Conservation (phyloP, 2,113 vertebrate species). For the Silurus asotus region DNA sequence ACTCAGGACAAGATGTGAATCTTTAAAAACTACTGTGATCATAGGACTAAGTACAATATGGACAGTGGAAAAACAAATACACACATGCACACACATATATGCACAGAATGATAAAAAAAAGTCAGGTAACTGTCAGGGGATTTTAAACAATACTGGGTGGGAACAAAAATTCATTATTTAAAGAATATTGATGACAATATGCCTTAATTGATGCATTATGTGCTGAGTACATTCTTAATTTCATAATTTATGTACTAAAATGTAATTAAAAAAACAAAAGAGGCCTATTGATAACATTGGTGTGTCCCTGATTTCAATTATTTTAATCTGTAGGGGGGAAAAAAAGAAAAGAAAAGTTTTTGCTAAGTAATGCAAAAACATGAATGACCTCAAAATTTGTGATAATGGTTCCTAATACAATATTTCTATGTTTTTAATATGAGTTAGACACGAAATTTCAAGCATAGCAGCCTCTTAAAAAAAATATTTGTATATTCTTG, state of each 20-base stretch:
- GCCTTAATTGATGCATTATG: background rate
- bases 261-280: background rate
- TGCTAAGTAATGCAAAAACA: background rate
- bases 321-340: background rate
- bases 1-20: slow-evolving; percentile 39
- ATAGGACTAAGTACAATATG: background rate
- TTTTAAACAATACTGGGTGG: background rate
- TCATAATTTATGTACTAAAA: background rate
- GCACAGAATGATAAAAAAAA: background rate
- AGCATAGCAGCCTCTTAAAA: background rate
- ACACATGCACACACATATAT: background rate
- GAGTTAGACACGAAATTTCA: background rate
- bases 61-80: background rate
- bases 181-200: background rate
- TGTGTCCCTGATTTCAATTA: background rate
- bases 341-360: no score
- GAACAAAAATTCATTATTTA: background rate
- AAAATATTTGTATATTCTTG: background rate
- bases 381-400: background rate
- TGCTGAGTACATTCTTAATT: background rate
- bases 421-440: background rate
- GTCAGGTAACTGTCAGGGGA: background rate
- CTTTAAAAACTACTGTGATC: slow-evolving; percentile 25
- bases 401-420: background rate
- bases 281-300: background rate